A percentile compares a stretch with the other conserved stretches of the same genome.
Evolutionary conservation across 2,888 invertebrate species (phyloP).

Genomic region (Acronicta aceris): DNA sequence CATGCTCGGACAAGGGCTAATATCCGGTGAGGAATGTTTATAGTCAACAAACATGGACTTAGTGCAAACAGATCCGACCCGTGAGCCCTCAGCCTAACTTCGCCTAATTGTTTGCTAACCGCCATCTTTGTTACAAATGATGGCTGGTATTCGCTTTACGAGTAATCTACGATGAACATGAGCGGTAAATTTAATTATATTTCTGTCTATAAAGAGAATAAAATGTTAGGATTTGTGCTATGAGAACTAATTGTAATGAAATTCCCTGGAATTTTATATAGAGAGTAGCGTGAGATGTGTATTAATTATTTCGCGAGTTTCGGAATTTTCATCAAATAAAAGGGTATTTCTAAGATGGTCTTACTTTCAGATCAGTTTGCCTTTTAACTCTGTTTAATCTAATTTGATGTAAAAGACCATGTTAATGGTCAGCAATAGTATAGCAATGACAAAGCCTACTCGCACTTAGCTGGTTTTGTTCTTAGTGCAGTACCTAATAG

Average conservation of each 20-base stretch:
- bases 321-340: too few species aligned
- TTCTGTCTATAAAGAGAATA: constrained; percentile 36
- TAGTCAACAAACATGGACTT: constrained; percentile 79
- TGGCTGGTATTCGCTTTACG: constrained; percentile 63
- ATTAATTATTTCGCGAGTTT: neutral
- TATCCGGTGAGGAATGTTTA: constrained; percentile 83
- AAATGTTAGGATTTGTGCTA: constrained; percentile 26
- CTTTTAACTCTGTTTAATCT: too few species aligned
- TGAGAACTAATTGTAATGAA: constrained; percentile 20
- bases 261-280: constrained; percentile 6
- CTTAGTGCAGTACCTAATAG: too few species aligned
- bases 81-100: constrained; percentile 72
- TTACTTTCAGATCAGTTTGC: too few species aligned
- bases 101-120: constrained; percentile 76
- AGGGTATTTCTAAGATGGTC: too few species aligned
- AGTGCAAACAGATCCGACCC: constrained; percentile 75
- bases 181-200: constrained; percentile 50
- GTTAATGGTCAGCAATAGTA: too few species aligned
- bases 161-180: constrained; percentile 55
- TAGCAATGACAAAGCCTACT: too few species aligned
- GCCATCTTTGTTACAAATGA: constrained; percentile 74
- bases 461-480: too few species aligned
- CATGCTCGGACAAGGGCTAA: constrained; percentile 82
- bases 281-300: neutral
- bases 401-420: too few species aligned